Percentiles rank a stretch among this genome's conserved stretches.
Conservation (phyloP, 2,113 vertebrate species). For the Centropristis striata region DNA sequence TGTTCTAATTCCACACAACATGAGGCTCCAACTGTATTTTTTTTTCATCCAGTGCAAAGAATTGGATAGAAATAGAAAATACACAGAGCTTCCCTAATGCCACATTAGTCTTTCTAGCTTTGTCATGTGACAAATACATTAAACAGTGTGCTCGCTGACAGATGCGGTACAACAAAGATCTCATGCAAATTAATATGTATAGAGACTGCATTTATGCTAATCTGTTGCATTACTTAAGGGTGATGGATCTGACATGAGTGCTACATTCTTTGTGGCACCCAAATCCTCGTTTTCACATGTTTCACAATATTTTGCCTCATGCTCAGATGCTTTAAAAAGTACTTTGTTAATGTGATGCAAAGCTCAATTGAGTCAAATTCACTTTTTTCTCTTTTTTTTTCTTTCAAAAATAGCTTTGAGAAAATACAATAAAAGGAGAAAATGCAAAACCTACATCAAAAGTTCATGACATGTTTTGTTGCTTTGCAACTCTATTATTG, state of each 20-base stretch:
- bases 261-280: constrained; percentile 48
- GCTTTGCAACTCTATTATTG: constrained; percentile 65
- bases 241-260: constrained; percentile 71
- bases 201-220: constrained; percentile 61
- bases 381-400: background rate
- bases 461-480: constrained; percentile 75
- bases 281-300: constrained; percentile 60
- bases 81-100: constrained; percentile 42
- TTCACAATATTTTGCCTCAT: constrained; percentile 44
- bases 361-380: constrained; percentile 61
- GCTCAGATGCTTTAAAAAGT: constrained; percentile 44
- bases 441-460: constrained; percentile 60
- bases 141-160: constrained; percentile 42
- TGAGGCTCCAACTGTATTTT: constrained; percentile 26
- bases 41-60: background rate
- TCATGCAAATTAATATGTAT: constrained; percentile 60
- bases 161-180: constrained; percentile 60
- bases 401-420: constrained; percentile 50
- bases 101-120: constrained; percentile 45
- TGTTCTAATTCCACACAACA: constrained; percentile 67
- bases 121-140: constrained; percentile 62
- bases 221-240: constrained; percentile 67
- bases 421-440: constrained; percentile 10
- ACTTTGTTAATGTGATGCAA: constrained; percentile 67
- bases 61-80: constrained; percentile 46